phyloP scores from a whole-genome alignment of 2,888 invertebrate species.

The Petrophora chlorosata region DNA sequence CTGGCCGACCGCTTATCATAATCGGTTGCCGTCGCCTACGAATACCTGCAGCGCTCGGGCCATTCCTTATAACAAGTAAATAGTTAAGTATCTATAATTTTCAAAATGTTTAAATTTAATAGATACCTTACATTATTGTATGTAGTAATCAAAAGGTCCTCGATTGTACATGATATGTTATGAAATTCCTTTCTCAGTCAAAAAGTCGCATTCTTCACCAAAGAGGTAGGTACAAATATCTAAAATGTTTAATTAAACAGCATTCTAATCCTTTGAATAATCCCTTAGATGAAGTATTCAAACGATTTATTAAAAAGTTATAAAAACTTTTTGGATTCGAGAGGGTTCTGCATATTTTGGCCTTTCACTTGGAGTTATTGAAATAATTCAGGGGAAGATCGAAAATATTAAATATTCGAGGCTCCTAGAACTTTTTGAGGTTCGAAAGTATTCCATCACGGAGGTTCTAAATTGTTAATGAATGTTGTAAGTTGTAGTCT shows the following conservation, averaged over 20 bases:
- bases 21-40: too few relatives aligned
- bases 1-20: too few relatives aligned
- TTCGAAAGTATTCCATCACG: constrained; percentile 11
- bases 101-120: too few relatives aligned
- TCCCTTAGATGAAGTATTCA: constrained; percentile 37
- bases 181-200: constrained; percentile 15
- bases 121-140: too few relatives aligned
- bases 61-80: too few relatives aligned
- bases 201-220: constrained; percentile 11
- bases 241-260: constrained; percentile 34
- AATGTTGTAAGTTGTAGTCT: background rate
- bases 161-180: too few relatives aligned
- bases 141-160: background rate
- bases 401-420: constrained; percentile 21
- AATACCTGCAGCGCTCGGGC: too few relatives aligned
- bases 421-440: constrained; percentile 19
- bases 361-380: constrained; percentile 28
- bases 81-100: too few relatives aligned
- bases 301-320: constrained; percentile 35
- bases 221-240: constrained; percentile 16
- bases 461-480: background rate
- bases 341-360: constrained; percentile 34
- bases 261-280: constrained; percentile 32
- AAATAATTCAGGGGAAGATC: constrained; percentile 27
- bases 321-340: constrained; percentile 33